Conservation (phyloP, 2,113 vertebrate genomes). For the Spea bombifrons region DNA sequence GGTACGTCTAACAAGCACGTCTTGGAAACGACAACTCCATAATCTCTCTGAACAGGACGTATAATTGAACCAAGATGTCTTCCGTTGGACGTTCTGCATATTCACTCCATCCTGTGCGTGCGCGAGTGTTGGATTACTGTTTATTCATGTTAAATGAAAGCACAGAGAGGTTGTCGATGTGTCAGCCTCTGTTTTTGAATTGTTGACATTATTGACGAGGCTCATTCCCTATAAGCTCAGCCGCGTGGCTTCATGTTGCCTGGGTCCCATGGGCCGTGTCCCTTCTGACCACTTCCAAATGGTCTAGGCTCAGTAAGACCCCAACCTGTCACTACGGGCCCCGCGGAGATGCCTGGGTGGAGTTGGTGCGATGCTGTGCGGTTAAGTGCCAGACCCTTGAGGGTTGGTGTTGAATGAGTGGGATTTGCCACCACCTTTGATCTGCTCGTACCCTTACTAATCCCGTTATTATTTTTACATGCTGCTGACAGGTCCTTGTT, state of each 20-base stretch:
- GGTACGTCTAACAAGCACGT: neutral
- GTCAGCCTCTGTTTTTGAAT: neutral
- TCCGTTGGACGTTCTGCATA: too few species aligned
- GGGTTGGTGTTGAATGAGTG: conserved; percentile 10
- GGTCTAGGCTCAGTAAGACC: neutral
- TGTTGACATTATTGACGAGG: too few species aligned
- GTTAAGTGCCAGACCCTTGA: neutral
- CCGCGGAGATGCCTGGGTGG: neutral
- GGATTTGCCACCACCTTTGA: neutral
- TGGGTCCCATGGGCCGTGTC: neutral
- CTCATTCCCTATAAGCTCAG: too few species aligned
- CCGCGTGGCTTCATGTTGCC: too few species aligned
- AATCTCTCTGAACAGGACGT: neutral
- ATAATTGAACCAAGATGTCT: conserved; percentile 15
- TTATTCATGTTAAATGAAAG: neutral
- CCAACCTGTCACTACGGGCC: neutral
- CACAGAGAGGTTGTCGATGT: neutral
- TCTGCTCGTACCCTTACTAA: conserved; percentile 10
- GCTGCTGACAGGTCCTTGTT: conserved; percentile 10
- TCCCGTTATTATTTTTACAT: conserved; percentile 11
- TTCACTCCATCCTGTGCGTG: too few species aligned
- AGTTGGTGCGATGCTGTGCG: neutral
- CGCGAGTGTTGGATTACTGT: too few species aligned
- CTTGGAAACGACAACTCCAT: neutral
- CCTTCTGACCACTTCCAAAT: too few species aligned